A percentile compares a stretch with the other conserved stretches of the same genome.
Conservation (phyloP, 2,797 vertebrate species). For the Cirrhinus molitorella region DNA sequence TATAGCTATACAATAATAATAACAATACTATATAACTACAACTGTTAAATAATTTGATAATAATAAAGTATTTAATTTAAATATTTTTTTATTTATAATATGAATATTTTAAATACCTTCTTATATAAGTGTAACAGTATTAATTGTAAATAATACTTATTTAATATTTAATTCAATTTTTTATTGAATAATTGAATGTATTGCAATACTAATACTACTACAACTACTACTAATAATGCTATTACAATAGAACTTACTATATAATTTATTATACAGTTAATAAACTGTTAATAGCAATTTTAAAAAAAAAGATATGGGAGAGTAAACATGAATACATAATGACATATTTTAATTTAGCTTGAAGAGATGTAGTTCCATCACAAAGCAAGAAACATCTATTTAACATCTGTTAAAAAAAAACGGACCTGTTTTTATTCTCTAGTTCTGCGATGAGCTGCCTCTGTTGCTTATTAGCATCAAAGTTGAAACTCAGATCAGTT, state of each 20-base stretch:
- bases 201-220: neutral
- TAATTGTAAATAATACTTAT: neutral
- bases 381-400: neutral
- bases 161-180: neutral
- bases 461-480: slow-evolving; percentile 96
- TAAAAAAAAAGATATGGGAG: too few species aligned
- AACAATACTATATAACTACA: too few species aligned
- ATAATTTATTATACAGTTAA: too few species aligned
- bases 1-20: too few species aligned
- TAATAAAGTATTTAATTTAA: too few species aligned
- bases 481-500: slow-evolving; percentile 89
- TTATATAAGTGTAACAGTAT: too few species aligned
- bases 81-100: too few species aligned
- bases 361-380: neutral
- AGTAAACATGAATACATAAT: neutral
- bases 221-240: neutral
- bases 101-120: too few species aligned
- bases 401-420: neutral
- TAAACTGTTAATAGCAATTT: too few species aligned
- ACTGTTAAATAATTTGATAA: too few species aligned
- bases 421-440: slow-evolving; percentile 96
- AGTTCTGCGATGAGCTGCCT: slow-evolving; percentile 96
- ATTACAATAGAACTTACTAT: neutral
- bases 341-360: neutral
- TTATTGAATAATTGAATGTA: neutral